Evolutionary conservation across 2,888 invertebrate species (phyloP).

Genomic region (Drosophila siamana): DNA sequence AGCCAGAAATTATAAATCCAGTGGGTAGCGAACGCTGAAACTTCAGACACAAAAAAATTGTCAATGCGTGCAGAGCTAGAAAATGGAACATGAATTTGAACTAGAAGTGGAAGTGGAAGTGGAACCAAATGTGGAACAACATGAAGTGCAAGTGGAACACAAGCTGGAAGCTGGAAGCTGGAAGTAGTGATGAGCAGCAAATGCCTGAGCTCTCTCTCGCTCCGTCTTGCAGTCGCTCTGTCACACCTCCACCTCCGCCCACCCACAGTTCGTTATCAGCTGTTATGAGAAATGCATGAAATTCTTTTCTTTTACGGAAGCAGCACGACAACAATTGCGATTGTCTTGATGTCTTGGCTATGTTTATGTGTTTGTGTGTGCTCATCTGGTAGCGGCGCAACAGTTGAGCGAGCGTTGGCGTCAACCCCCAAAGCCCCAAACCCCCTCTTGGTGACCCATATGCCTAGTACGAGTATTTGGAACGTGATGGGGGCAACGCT

Average conservation of each 20-base stretch:
- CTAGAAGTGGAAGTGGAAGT: background rate
- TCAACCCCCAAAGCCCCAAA: slow-evolving; percentile 5
- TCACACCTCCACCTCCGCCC: background rate
- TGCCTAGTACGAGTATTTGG: slow-evolving; percentile 59
- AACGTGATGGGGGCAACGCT: slow-evolving; percentile 72
- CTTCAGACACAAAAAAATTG: slow-evolving; percentile 65
- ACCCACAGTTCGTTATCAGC: slow-evolving; percentile 23
- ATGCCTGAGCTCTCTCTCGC: background rate
- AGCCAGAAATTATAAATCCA: slow-evolving; percentile 68
- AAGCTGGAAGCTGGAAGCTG: slow-evolving; percentile 1
- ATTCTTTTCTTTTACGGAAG: slow-evolving; percentile 65
- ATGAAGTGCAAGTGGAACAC: slow-evolving; percentile 3
- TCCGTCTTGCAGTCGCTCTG: background rate
- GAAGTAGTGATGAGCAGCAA: slow-evolving; percentile 1
- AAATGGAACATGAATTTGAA: slow-evolving; percentile 19
- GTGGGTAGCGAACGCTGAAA: slow-evolving; percentile 36
- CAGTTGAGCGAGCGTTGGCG: slow-evolving; percentile 31
- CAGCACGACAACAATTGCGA: slow-evolving; percentile 11
- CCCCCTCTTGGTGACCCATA: slow-evolving; percentile 3
- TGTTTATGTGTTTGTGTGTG: background rate
- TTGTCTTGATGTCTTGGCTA: slow-evolving; percentile 18
- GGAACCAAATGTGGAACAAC: slow-evolving; percentile 8
- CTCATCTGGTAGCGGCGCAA: slow-evolving; percentile 3
- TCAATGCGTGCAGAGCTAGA: slow-evolving; percentile 48
- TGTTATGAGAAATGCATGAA: slow-evolving; percentile 59